A percentile compares a stretch with the other conserved stretches of the same genome.
Evolutionary conservation across 92 coral and sea anemone species (phyloP).

Genomic region (Diadumene lineata): DNA sequence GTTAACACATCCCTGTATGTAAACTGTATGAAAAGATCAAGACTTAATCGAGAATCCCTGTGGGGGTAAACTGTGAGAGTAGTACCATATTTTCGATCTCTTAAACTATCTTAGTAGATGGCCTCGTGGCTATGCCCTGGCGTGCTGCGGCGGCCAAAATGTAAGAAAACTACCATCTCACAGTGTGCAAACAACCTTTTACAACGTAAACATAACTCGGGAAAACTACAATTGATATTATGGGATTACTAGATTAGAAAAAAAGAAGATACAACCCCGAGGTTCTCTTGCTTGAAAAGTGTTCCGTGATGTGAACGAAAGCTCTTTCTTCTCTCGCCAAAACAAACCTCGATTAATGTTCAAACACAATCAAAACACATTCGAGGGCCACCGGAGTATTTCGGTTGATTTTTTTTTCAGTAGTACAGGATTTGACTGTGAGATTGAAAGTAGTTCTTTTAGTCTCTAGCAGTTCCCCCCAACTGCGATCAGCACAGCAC

Average conservation of each 20-base stretch:
- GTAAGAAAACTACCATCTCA: conserved; percentile 41
- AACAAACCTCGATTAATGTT: conserved; percentile 17
- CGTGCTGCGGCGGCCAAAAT: conserved; percentile 47
- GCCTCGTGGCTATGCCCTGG: conserved; percentile 45
- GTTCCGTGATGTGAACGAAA: conserved; percentile 33
- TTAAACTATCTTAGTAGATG: conserved; percentile 18
- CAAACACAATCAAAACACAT: conserved; percentile 7
- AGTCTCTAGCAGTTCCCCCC: conserved; percentile 82
- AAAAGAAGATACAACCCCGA: conserved; percentile 26
- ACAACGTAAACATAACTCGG: conserved; percentile 57
- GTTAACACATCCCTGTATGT: conserved; percentile 21
- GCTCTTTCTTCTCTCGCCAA: conserved; percentile 32
- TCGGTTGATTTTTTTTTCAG: conserved; percentile 18
- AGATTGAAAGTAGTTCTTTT: conserved; percentile 52
- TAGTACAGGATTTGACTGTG: conserved; percentile 25
- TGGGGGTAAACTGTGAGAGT: conserved; percentile 28
- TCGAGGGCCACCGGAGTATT: conserved; percentile 24
- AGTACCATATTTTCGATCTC: conserved; percentile 1
- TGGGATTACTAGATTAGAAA: conserved; percentile 61
- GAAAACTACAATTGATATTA: conserved; percentile 71
- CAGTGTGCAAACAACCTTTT: conserved; percentile 50
- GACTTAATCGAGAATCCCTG: conserved; percentile 28
- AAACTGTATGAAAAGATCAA: conserved; percentile 27
- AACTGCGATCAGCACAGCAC: conserved; percentile 68
- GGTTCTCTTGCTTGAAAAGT: conserved; percentile 9